Base-by-base conservation (phyloP, 2,113 vertebrate species). In the Colossoma macropomum region DNA sequence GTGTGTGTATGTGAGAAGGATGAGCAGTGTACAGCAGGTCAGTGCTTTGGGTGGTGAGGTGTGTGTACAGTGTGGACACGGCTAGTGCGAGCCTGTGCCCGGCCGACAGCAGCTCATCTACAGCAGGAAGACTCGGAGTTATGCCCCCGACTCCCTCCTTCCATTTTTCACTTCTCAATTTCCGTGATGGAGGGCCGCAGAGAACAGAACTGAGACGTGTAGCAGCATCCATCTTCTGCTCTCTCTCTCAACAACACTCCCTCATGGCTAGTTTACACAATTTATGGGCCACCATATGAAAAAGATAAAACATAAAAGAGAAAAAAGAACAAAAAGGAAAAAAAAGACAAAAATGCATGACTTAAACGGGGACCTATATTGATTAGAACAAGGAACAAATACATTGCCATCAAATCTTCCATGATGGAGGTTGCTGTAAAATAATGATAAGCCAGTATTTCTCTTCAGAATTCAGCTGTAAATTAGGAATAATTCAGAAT, bases 401-500 rank as follows among this genome's bases (percentile, higher is more conserved):
- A 73, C 11, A 27, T 16, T 15, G 52, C 34, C 71, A 66, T 71
- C 60, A 83, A 79, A 95, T 94, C 93, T 95, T 95, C 95, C 94
- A 60, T 28, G 21, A 19, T 30, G 19, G 7, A 34, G 17, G 16
- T 1, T 5, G 34, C 34, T 38, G 34, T 38, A 38, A 38, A 3
- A 4, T 38, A 38, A 38, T 3, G 7, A 38, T 38, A 38, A 38
- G 7, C 34, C 34, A 38, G 34, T 8, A 17, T 17, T 34, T 9
- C 8, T 34, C 5, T 11, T 11, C 25, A 23, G 11, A 50, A 30
- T 30, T 19, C 52, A 16, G 45, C 11, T 12, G 45, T 15, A 48
- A 77, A 28, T 63, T 48, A 28, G 34, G 45, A 1, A 48, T 12
- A 12, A 10, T 48, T 1, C 2, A 12, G 10, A 48, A 52, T n/a